A percentile compares a stretch with the other conserved stretches of the same genome.
Conservation (phyloP, 2,797 vertebrate species). For the Enteromius thamalakanensis region DNA sequence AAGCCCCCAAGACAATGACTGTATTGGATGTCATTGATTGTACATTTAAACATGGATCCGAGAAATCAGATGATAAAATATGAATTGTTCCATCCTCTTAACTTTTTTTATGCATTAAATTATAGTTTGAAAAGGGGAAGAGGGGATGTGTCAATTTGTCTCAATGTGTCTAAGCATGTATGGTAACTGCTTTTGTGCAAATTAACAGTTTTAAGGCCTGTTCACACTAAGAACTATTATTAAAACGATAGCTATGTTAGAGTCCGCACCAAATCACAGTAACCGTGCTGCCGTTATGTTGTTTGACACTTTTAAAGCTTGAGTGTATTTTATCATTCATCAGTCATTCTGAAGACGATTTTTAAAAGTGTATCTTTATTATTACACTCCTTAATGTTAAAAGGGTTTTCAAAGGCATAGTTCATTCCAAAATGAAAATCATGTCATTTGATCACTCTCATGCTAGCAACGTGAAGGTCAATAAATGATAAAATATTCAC, state of each 20-base stretch:
- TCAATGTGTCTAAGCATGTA: not conserved
- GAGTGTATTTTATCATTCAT: not conserved
- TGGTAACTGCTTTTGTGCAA: not conserved
- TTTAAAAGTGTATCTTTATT: not conserved
- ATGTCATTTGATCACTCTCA: not conserved
- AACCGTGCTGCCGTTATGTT: not conserved
- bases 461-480: not conserved
- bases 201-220: not conserved
- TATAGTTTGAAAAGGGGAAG: not conserved
- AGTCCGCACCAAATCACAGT: not conserved
- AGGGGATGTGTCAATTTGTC: not conserved
- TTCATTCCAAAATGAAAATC: not conserved
- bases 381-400: not conserved
- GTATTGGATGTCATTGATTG: conserved; percentile 40
- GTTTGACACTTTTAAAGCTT: not conserved
- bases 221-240: not conserved
- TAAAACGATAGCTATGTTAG: not conserved
- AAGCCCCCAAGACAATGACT: conserved; percentile 31
- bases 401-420: not conserved
- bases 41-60: conserved; percentile 34
- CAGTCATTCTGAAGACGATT: not conserved
- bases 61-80: conserved; percentile 11
- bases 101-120: not conserved
- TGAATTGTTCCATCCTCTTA: conserved; percentile 5
- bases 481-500: not conserved